These are phyloP conservation scores for Stigmatopora argus DNA, from an alignment of 2,113 vertebrate genomes.

Conservation along the genomic window DNA sequence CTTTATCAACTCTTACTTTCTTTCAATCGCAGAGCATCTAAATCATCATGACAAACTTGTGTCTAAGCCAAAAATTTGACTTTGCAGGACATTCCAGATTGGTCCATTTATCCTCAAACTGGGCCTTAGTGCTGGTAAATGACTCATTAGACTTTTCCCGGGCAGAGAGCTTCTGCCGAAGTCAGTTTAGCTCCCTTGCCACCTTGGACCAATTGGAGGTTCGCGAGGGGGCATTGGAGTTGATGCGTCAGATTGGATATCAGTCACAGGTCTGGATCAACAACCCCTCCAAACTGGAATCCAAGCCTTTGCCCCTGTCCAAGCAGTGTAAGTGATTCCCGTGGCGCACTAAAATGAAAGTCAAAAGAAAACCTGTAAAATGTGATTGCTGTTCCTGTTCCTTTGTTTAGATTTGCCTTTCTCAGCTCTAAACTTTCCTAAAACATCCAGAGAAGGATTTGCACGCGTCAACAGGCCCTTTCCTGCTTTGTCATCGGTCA, in stretches of 20 bases:
- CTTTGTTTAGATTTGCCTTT: conserved; percentile 44
- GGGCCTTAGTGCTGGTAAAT: conserved; percentile 70
- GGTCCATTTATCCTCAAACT: conserved; percentile 53
- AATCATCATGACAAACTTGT: background rate
- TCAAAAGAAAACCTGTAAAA: background rate
- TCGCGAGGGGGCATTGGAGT: conserved; percentile 22
- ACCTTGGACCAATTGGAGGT: conserved; percentile 28
- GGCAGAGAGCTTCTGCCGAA: conserved; percentile 73
- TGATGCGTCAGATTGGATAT: conserved; percentile 54
- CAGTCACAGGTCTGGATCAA: conserved; percentile 69
- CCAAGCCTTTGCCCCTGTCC: conserved; percentile 22
- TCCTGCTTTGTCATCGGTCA: conserved; percentile 69
- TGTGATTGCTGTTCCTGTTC: background rate
- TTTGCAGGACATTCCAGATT: conserved; percentile 44
- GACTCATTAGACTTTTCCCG: conserved; percentile 69
- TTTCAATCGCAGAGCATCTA: background rate
- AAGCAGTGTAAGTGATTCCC: conserved; percentile 58
- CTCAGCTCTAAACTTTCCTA: conserved; percentile 69
- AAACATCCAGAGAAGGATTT: conserved; percentile 69
- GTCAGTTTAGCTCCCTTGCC: conserved; percentile 71
- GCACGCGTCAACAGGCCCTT: conserved; percentile 71
- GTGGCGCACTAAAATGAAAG: background rate
- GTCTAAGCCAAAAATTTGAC: background rate
- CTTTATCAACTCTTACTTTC: background rate
- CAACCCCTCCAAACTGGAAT: conserved; percentile 20